Evolutionary conservation across 2,797 vertebrate species (phyloP).

Genomic region (Phaenicophaeus curvirostris): DNA sequence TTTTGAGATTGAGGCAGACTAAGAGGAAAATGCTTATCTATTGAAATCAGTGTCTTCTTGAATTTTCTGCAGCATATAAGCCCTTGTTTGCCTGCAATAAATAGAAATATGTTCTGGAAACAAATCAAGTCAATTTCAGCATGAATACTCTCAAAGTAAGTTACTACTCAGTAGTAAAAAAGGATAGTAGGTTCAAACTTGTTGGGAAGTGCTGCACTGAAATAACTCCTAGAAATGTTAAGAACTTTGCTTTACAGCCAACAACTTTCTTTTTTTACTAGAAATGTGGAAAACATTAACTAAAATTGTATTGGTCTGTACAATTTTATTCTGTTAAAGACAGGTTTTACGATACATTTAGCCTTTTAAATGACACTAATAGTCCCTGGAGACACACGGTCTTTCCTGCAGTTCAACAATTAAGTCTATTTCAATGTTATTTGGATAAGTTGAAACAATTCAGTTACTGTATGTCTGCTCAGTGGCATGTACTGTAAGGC

Average conservation of each 20-base stretch:
- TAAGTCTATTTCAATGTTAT: constrained; percentile 84
- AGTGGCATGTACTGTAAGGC: constrained; percentile 64
- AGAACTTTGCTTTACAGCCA: constrained; percentile 39
- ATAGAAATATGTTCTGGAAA: not conserved
- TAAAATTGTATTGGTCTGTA: constrained; percentile 84
- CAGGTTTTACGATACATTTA: constrained; percentile 86
- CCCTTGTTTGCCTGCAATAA: not conserved
- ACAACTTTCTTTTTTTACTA: constrained; percentile 52
- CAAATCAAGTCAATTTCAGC: not conserved
- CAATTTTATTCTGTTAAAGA: constrained; percentile 83
- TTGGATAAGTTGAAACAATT: constrained; percentile 84
- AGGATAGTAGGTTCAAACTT: not conserved
- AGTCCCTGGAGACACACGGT: constrained; percentile 79
- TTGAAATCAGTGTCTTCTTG: not conserved
- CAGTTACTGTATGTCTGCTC: constrained; percentile 81
- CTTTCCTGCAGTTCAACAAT: constrained; percentile 83
- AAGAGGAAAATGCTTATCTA: not conserved
- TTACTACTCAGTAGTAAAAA: not conserved
- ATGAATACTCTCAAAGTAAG: not conserved
- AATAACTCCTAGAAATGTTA: constrained; percentile 38
- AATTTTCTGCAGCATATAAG: not conserved
- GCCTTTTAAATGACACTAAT: constrained; percentile 86
- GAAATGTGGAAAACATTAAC: constrained; percentile 86
- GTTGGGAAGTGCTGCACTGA: constrained; percentile 14
- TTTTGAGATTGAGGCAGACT: not conserved